Evolutionary conservation across 1,140 invertebrate species (phyloP).

Genomic region (Drosophila fuyamai): DNA sequence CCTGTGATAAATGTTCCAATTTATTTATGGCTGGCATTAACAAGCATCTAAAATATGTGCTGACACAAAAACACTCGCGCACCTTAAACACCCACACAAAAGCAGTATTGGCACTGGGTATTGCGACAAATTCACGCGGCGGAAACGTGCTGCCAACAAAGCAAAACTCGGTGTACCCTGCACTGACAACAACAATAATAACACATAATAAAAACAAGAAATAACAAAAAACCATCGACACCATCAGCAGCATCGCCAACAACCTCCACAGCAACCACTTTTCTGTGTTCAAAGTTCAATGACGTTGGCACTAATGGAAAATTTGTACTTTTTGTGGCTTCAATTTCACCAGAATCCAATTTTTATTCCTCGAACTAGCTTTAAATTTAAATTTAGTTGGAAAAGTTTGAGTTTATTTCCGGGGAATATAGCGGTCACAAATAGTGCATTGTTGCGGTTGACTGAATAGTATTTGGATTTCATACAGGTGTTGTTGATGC

Average conservation of each 20-base stretch:
- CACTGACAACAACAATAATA: constrained; percentile 28
- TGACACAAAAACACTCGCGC: constrained; percentile 46
- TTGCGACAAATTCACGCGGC: constrained; percentile 53
- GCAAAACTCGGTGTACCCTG: constrained; percentile 29
- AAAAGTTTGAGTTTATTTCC: constrained; percentile 7
- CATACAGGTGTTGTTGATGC: neutral
- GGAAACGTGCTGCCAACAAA: constrained; percentile 56
- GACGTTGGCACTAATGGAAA: constrained; percentile 48
- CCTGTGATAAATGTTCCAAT: constrained; percentile 37
- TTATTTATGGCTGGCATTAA: constrained; percentile 66
- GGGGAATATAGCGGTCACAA: constrained; percentile 1
- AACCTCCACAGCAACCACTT: constrained; percentile 20
- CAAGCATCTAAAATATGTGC: constrained; percentile 63
- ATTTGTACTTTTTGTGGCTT: constrained; percentile 18
- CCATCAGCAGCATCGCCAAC: constrained; percentile 12
- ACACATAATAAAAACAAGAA: constrained; percentile 21
- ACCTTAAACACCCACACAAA: constrained; percentile 39
- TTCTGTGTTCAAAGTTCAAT: constrained; percentile 51
- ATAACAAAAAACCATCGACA: constrained; percentile 24
- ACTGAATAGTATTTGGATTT: neutral
- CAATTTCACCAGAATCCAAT: constrained; percentile 5
- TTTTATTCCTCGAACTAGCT: constrained; percentile 4
- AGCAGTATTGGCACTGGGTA: constrained; percentile 35
- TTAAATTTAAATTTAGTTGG: constrained; percentile 8
- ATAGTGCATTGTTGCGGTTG: constrained; percentile 3